Percentiles rank a stretch among this genome's conserved stretches.
Evolutionary conservation across 2,888 invertebrate species (phyloP).

Genomic region (Onchidella celtica): DNA sequence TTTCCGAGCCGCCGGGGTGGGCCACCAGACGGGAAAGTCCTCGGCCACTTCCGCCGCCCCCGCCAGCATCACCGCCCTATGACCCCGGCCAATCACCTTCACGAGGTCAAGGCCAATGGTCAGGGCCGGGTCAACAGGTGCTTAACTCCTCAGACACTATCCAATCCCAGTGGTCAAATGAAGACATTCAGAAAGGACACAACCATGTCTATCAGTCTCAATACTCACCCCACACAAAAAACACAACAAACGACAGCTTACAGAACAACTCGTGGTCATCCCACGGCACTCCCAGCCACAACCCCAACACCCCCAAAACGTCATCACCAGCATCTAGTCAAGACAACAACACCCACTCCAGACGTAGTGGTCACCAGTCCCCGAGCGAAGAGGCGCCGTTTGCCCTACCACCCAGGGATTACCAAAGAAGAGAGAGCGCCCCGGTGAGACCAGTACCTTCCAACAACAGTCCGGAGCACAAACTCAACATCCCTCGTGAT

Average conservation of each 20-base stretch:
- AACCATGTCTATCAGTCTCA: background rate
- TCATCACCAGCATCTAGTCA: constrained; percentile 31
- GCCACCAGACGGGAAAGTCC: background rate
- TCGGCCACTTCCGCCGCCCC: background rate
- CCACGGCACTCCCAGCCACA: background rate
- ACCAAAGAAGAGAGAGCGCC: constrained; percentile 51
- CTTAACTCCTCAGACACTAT: background rate
- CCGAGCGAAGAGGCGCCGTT: background rate
- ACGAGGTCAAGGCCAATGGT: background rate
- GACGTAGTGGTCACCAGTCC: background rate
- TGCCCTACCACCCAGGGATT: constrained; percentile 24
- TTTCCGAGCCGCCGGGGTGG: background rate
- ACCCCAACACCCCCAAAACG: background rate
- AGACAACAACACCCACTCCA: background rate
- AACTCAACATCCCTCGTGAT: background rate
- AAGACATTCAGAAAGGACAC: background rate
- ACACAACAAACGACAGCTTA: background rate
- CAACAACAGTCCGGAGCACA: background rate
- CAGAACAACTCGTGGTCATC: background rate
- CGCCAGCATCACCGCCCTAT: background rate
- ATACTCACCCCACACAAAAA: background rate
- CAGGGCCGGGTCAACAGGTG: too few relatives aligned
- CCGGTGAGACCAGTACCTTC: constrained; percentile 3
- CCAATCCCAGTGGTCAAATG: background rate
- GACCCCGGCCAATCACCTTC: background rate